A percentile compares a stretch with the other conserved stretches of the same genome.
Conservation (phyloP, 2,888 invertebrate species). For the Pelosia muscerda region DNA sequence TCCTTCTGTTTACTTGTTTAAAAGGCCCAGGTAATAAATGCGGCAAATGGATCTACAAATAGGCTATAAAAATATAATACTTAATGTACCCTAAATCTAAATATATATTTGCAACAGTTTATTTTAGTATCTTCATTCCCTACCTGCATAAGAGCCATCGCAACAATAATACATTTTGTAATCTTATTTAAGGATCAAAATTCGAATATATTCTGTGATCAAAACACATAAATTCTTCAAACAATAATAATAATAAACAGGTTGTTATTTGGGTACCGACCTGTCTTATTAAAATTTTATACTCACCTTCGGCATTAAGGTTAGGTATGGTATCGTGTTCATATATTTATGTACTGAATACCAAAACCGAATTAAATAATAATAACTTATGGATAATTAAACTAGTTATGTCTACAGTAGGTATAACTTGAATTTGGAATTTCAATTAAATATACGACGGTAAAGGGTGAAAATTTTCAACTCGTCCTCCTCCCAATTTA, state of each 20-base stretch:
- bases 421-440: too few relatives aligned
- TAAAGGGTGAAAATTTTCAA: too few relatives aligned
- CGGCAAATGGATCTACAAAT: not conserved
- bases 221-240: not conserved
- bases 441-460: too few relatives aligned
- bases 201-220: too few relatives aligned
- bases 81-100: not conserved
- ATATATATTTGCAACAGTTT: not conserved
- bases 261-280: not conserved
- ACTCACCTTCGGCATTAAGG: not conserved
- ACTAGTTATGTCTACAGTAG: too few relatives aligned
- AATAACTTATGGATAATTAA: too few relatives aligned
- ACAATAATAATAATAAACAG: not conserved
- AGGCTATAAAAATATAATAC: too few relatives aligned
- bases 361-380: too few relatives aligned
- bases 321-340: not conserved
- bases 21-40: not conserved
- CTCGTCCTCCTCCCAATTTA: too few relatives aligned
- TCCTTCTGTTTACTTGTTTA: not conserved
- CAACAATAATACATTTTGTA: not conserved
- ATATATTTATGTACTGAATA: too few relatives aligned
- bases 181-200: too few relatives aligned
- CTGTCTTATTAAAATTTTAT: not conserved
- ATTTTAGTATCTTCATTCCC: not conserved
- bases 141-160: not conserved